phyloP scores from a whole-genome alignment of 2,888 invertebrate species.

The Drosophila paranaensis region DNA sequence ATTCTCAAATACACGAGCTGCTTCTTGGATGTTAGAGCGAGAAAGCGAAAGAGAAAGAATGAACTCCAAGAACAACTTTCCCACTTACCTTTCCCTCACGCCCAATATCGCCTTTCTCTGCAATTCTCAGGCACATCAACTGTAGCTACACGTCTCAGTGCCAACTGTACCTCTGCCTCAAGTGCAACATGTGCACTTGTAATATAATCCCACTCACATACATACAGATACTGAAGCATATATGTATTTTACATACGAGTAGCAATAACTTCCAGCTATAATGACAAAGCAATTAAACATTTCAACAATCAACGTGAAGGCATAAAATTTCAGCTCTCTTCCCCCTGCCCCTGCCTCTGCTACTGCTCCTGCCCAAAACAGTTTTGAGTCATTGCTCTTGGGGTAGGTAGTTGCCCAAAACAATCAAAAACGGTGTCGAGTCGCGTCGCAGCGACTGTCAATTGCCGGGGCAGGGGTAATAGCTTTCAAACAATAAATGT shows the following conservation, averaged over 20 bases:
- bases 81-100: neutral
- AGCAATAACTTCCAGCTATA: constrained; percentile 79
- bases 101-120: neutral
- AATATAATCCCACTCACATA: neutral
- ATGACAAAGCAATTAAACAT: constrained; percentile 80
- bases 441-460: constrained; percentile 57
- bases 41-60: neutral
- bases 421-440: constrained; percentile 82
- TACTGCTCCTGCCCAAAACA: no score
- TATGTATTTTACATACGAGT: constrained; percentile 47
- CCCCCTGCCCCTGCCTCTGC: neutral
- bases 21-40: neutral
- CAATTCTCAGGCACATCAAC: neutral
- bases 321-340: constrained; percentile 48
- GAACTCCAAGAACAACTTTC: no score
- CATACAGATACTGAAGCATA: neutral
- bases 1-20: neutral
- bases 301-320: constrained; percentile 74
- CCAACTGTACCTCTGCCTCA: constrained; percentile 57
- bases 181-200: constrained; percentile 61
- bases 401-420: constrained; percentile 69
- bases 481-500: constrained; percentile 85
- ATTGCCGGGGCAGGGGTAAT: constrained; percentile 77
- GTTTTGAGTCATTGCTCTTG: constrained; percentile 1
- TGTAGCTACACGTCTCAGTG: neutral